Conservation (phyloP, 1,140 invertebrate genomes). For the Penaeus vannamei region DNA sequence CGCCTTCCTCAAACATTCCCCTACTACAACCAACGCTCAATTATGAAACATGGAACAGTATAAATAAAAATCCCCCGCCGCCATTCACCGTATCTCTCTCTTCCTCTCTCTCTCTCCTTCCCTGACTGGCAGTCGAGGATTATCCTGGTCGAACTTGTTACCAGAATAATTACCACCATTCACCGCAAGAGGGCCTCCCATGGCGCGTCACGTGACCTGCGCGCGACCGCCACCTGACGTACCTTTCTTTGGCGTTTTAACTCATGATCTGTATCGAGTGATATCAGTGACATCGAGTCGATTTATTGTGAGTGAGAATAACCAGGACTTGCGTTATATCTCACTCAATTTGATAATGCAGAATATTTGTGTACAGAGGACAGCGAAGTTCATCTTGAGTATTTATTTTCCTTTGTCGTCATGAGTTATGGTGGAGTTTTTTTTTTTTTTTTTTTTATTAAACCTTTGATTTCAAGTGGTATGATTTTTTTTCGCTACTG, state of each 20-base stretch:
- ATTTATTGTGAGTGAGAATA: not conserved
- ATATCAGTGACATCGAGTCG: slow-evolving; percentile 3
- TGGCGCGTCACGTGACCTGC: slow-evolving; percentile 37
- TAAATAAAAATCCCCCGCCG: slow-evolving; percentile 8
- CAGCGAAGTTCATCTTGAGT: slow-evolving; percentile 2
- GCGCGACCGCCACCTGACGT: not conserved
- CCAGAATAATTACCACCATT: slow-evolving; percentile 34
- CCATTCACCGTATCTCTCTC: not conserved
- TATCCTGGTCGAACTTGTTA: slow-evolving; percentile 26
- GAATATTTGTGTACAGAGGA: slow-evolving; percentile 11
- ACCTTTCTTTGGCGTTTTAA: not conserved
- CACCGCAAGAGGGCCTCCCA: slow-evolving; percentile 34
- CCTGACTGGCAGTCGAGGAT: slow-evolving; percentile 24
- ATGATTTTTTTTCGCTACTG: too few species aligned
- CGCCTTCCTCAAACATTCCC: not conserved
- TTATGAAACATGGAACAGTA: not conserved
- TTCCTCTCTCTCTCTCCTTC: not conserved
- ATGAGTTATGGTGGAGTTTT: too few species aligned
- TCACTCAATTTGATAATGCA: not conserved
- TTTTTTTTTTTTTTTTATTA: too few species aligned
- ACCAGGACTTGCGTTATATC: slow-evolving; percentile 2
- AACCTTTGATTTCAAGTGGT: too few species aligned
- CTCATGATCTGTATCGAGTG: slow-evolving; percentile 8
- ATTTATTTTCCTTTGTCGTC: too few species aligned
- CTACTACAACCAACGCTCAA: not conserved